Evolutionary conservation across 1,140 invertebrate genomes (phyloP).

Genomic region (Phortica variegata): DNA sequence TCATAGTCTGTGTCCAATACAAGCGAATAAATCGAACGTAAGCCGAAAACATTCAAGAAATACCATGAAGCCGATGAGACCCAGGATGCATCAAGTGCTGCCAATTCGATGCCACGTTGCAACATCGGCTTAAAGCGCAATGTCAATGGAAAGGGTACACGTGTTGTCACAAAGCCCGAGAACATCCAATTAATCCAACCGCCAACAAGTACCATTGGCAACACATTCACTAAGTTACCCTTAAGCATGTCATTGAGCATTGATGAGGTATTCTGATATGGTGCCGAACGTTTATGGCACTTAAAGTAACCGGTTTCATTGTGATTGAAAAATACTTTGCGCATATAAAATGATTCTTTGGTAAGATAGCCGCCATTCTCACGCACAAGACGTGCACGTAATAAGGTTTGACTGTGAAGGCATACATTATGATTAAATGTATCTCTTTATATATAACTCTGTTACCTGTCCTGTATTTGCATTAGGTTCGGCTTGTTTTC

Average conservation of each 20-base stretch:
- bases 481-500: conserved; percentile 95
- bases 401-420: conserved; percentile 85
- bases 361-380: conserved; percentile 98
- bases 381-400: conserved; percentile 84
- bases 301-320: conserved; percentile 92
- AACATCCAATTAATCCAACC: conserved; percentile 99
- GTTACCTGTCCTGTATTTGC: conserved; percentile 91
- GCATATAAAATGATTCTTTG: conserved; percentile 91
- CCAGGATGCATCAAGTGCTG: conserved; percentile 97
- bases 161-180: conserved; percentile 98
- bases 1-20: conserved; percentile 98
- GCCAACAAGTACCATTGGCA: conserved; percentile 98
- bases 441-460: conserved; percentile 9
- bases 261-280: conserved; percentile 61
- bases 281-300: conserved; percentile 82
- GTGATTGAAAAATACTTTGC: conserved; percentile 95
- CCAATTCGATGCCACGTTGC: conserved; percentile 94
- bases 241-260: conserved; percentile 99
- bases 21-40: conserved; percentile 95
- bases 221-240: conserved; percentile 96
- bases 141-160: conserved; percentile 98
- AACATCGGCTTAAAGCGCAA: conserved; percentile 99
- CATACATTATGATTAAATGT: no score
- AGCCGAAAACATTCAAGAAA: conserved; percentile 98
- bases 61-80: conserved; percentile 99